These are phyloP conservation scores for Eolophus roseicapilla DNA, from an alignment of 2,113 vertebrate species.

Conservation along the genomic window DNA sequence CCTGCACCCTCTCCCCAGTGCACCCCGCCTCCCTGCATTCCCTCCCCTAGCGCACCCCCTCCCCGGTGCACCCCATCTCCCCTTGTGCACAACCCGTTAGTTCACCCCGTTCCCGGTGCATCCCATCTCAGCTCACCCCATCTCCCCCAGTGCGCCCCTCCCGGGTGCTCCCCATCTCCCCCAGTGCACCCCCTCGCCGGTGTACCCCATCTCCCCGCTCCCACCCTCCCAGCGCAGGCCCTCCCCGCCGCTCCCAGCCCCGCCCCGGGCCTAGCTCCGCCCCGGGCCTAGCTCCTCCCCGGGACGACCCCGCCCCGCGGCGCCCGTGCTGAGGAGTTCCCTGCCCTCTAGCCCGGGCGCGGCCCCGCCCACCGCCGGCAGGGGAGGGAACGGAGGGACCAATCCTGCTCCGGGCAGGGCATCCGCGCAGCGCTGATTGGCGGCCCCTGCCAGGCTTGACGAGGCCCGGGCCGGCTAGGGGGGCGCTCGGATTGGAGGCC, in stretches of 20 bases:
- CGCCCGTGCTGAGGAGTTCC: neutral
- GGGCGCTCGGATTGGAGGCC: neutral
- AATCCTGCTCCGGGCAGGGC: neutral
- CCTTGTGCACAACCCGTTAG: too few species aligned
- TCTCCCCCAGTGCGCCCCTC: too few species aligned
- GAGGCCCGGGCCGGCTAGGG: neutral
- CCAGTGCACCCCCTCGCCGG: too few species aligned
- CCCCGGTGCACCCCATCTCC: rapidly evolving
- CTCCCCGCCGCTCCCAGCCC: too few species aligned
- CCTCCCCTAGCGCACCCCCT: too few species aligned
- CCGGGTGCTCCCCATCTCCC: neutral
- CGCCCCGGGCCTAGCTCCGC: neutral
- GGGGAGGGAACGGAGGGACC: neutral
- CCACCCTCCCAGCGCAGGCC: neutral
- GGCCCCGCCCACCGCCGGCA: neutral
- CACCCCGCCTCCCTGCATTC: neutral
- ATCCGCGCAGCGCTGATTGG: neutral
- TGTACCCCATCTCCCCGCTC: rapidly evolving
- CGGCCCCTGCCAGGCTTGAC: neutral
- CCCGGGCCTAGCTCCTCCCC: neutral
- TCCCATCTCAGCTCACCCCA: neutral
- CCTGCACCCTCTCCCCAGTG: rapidly evolving
- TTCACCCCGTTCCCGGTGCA: rapidly evolving
- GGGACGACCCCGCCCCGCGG: neutral
- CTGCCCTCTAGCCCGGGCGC: neutral